A percentile compares a stretch with the other conserved stretches of the same genome.
Conservation (phyloP, 1,140 invertebrate species). For the Anastrepha obliqua region DNA sequence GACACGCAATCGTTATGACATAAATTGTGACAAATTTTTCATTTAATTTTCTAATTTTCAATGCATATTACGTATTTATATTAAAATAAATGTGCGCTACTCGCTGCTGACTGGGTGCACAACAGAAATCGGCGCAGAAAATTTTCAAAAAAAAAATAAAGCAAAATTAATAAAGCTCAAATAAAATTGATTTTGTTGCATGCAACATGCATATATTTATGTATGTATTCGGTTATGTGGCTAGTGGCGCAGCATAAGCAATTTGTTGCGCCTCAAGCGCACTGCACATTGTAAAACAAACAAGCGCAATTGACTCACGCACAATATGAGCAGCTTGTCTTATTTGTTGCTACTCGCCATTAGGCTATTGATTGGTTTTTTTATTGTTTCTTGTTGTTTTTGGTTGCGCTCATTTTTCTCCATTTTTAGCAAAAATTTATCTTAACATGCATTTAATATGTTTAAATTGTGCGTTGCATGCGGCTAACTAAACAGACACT, state of each 20-base stretch:
- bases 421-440: not conserved
- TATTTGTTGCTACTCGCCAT: constrained; percentile 13
- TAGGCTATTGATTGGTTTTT: not conserved
- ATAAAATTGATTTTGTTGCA: constrained; percentile 36
- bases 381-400: not conserved
- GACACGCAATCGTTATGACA: constrained; percentile 62
- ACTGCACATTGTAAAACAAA: not conserved
- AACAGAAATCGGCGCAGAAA: not conserved
- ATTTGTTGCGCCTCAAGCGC: constrained; percentile 3
- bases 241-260: constrained; percentile 1
- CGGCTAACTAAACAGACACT: not conserved
- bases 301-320: not conserved
- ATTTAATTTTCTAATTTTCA: constrained; percentile 24
- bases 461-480: constrained; percentile 50
- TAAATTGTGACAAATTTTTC: constrained; percentile 65
- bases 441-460: constrained; percentile 47
- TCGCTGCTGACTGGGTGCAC: not conserved
- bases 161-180: not conserved
- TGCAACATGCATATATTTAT: constrained; percentile 22
- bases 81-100: no score
- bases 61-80: no score
- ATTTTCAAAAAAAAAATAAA: not conserved
- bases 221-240: not conserved
- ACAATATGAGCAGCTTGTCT: constrained; percentile 24
- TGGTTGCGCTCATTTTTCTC: not conserved